Evolutionary conservation across 2,888 invertebrate species (phyloP).

Genomic region (Calameuta filiformis): DNA sequence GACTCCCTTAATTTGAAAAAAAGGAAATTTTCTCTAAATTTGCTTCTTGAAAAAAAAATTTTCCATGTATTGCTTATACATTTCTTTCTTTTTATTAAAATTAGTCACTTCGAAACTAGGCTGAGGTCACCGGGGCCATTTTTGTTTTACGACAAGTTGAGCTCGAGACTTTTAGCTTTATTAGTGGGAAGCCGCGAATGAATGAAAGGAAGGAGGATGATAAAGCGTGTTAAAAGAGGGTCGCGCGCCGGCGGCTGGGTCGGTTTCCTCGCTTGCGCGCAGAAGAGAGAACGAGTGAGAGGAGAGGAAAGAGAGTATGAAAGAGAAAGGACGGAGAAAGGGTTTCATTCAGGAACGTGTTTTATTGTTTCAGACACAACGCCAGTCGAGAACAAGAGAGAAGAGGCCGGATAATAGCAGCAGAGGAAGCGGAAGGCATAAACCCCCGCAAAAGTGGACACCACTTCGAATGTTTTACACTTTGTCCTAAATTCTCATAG

Average conservation of each 20-base stretch:
- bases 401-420: constrained; percentile 53
- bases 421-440: constrained; percentile 62
- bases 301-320: constrained; percentile 25
- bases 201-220: constrained; percentile 50
- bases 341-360: constrained; percentile 61
- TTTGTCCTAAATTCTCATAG: neutral
- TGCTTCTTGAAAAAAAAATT: neutral
- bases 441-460: constrained; percentile 53
- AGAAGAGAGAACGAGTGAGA: constrained; percentile 16
- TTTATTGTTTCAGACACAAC: constrained; percentile 61
- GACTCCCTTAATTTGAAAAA: too few relatives aligned
- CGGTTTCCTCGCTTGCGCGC: neutral
- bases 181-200: constrained; percentile 44
- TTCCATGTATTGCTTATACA: neutral
- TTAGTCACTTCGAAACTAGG: neutral
- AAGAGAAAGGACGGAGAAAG: constrained; percentile 35
- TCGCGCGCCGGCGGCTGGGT: constrained; percentile 25
- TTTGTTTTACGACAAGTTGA: neutral
- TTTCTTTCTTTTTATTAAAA: neutral
- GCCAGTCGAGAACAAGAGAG: constrained; percentile 41
- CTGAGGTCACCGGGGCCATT: neutral
- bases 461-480: constrained; percentile 40
- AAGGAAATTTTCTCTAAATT: neutral
- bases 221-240: constrained; percentile 54
- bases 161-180: constrained; percentile 36